A percentile compares a stretch with the other conserved stretches of the same genome.
Conservation (phyloP, 2,113 vertebrate species). For the Oplegnathus fasciatus region DNA sequence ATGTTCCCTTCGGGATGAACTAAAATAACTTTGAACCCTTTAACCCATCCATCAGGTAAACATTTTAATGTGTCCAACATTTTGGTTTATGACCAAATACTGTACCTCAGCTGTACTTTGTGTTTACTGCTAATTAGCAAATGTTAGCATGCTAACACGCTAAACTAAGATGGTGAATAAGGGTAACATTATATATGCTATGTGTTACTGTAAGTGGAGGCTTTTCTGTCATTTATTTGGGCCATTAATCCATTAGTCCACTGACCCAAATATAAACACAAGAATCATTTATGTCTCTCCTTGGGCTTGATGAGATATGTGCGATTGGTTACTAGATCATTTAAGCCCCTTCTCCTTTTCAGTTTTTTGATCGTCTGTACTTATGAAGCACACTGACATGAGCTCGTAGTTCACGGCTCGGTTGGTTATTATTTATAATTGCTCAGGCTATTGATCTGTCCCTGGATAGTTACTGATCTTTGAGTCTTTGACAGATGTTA, state of each 20-base stretch:
- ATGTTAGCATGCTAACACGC: neutral
- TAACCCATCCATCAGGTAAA: neutral
- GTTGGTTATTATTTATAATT: neutral
- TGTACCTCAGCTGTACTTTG: neutral
- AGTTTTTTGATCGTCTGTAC: neutral
- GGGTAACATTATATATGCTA: too few relatives aligned
- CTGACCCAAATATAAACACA: too few relatives aligned
- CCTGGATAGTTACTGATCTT: neutral
- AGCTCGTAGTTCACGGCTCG: slow-evolving; percentile 3
- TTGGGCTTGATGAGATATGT: neutral
- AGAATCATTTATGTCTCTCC: neutral
- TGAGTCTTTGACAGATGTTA: neutral
- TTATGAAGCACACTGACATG: neutral
- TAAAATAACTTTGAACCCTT: neutral
- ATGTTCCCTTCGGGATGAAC: neutral
- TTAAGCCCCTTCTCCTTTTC: neutral
- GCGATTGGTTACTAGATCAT: neutral
- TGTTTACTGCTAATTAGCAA: neutral
- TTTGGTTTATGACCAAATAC: neutral
- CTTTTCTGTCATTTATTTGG: neutral
- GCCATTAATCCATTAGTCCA: neutral
- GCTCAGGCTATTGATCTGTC: neutral
- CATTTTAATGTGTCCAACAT: too few relatives aligned
- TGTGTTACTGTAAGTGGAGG: too few relatives aligned
- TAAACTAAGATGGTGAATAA: too few relatives aligned